Evolutionary conservation across 2,113 vertebrate genomes (phyloP), one percentile per base, ranked within the genome.

Genomic region (Natator depressus): DNA sequence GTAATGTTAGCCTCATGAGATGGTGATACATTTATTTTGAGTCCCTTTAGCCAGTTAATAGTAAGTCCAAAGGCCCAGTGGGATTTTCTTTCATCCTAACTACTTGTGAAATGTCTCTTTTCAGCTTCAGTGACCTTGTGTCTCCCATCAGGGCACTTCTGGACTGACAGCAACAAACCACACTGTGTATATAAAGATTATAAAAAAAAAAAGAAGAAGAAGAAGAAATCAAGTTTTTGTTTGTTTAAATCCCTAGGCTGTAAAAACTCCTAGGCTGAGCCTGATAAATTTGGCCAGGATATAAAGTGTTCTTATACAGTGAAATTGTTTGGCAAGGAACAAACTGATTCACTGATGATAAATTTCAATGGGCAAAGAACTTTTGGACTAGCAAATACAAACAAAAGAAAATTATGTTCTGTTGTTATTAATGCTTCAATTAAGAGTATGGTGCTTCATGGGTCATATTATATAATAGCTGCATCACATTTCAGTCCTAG

Each of bases 21-120:
- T 97, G 57, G 53, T 0, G 53, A 92, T 92, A 88, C 93, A 94
- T 97, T 95, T 97, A 93, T 95, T 95, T 94, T 87, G 88, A 92
- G 92, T 47, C 54, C 42, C 84, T 91, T 83, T 83, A 96, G 89
- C 84, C 93, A 95, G 95, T 92, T 88, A 95, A 83, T 81, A 81
- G 1, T 27, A 83, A 93, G 90, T 85, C 92, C 87, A 92, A 94
- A 97, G 62, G 85, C 94, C 94, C 90, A 47, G 84, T 83, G 96
- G 94, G 96, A 83, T 95, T 88, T 91, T 95, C 95, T 95, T 97
- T 97, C 87, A 95, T 96, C 83, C 85, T 96, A 94, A 96, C 89
- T 96, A 83, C 90, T 94, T 87, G 81, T 91, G 92, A 92, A 96
- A 81, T 76, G 75, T 80, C 87, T 95, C 50, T 82, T 86, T 93